Evolutionary conservation across 2,113 vertebrate species (phyloP), one percentile per base, ranked within the genome.

Genomic region (Lagopus muta): DNA sequence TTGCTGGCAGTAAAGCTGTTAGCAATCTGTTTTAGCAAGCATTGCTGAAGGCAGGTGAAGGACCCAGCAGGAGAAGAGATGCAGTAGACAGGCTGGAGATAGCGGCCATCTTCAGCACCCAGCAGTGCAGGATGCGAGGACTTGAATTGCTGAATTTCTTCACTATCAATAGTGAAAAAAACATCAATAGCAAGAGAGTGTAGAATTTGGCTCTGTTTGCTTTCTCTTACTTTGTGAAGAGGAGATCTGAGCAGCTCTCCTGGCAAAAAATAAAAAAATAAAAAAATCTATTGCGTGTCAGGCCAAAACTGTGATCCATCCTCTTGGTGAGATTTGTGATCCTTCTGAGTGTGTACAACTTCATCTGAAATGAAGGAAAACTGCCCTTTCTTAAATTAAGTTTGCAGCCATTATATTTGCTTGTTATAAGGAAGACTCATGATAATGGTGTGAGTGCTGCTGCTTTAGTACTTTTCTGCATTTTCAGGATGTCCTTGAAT

Each of bases 181-280:
- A n/a, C 45, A 3, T 34, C 30, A 10, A 7, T 11, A 10, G 50
- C 47, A 18, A 36, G 74, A 40, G 57, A 36, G 38, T 10, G 6
- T 1, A 6, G 5, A 15, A 47, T 43, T n/a, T 81, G 47, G 32
- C 64, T 62, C 3, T n/a, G 28, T 47, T 84, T 62, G 14, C 21
- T n/a, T 3, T 1, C 2, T 24, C 20, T 42, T 62, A 18, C 2
- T 4, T 34, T 17, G 6, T 18, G 8, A 73, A 7, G 0, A 0
- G 13, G 25, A 55, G 25, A 5, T 74, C 43, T 57, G 75, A 19
- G 18, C 19, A 5, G 18, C 25, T 40, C 40, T 87, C 21, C 73
- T 30, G 43, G 27, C 36, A 25, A 45, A 79, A 36, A 5, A 27
- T 43, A 16, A 6, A 27, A 8, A 24, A 50, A 13, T 15, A 27